Evolutionary conservation across 2,888 invertebrate genomes (phyloP), one percentile per base, ranked within the genome.

Genomic region (Drosophila borborema): DNA sequence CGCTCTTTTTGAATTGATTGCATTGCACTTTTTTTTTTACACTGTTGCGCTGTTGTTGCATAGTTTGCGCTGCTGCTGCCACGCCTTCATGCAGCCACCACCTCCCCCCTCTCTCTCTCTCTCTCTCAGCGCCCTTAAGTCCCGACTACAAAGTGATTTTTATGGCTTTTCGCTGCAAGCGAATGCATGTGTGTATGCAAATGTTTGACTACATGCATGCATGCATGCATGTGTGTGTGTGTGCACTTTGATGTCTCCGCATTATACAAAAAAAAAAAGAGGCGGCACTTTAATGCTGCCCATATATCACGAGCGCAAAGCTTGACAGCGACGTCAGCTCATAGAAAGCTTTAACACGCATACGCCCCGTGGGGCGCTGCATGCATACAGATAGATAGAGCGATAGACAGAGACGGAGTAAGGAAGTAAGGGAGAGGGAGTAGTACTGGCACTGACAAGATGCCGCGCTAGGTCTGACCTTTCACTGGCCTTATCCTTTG

Each of bases 221-320:
- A 49, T 58, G 6, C 36, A 59, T 63, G 55, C 59, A 54, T 43
- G 16, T 74, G 69, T 69, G 68, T 69, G 68, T 69, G 66, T 28
- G 69, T 78, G 78, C 80, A 75, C 87, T 85, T 85, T 85, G 85
- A 85, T 87, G 85, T 85, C 73, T 85, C 87, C 85, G 87, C 85
- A 48, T 67, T 74, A 55, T 55, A 80, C 86, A 81, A 86, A 31
- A 49, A 31, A 86, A 86, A 40, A 40, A 40, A 40, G 28, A 84
- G 86, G 84, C 84, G 84, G 86, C 80, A 82, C 78, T 86, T 85
- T 85, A 85, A 85, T 85, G 72, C 72, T 56, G 66, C 41, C 69
- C 85, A 84, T 86, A 86, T 85, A 84, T 85, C 86, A 85, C 73
- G 75, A 72, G 76, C 69, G 72, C 70, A 80, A 84, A 86, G 82